Percentiles rank a stretch among this genome's conserved stretches.
Conservation (phyloP, 2,888 invertebrate genomes). For the Pterostichus niger region DNA sequence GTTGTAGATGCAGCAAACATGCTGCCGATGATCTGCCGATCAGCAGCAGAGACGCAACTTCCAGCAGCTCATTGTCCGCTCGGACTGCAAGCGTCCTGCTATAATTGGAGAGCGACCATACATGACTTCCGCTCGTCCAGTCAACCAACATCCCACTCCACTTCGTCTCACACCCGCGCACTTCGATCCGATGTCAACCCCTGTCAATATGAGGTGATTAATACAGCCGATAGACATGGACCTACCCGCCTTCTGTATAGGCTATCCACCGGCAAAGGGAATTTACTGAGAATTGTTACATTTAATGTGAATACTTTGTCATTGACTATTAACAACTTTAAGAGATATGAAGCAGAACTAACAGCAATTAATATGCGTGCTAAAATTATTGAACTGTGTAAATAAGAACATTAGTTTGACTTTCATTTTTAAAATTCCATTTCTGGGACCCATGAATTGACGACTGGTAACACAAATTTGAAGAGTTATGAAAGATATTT, state of each 20-base stretch:
- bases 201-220: conserved; percentile 52
- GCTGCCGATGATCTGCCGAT: background rate
- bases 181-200: conserved; percentile 50
- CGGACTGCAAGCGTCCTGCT: conserved; percentile 34
- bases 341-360: no score
- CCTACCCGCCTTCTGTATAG: background rate
- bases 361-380: no score
- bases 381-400: no score
- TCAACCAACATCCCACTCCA: conserved; percentile 24
- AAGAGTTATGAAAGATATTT: no score
- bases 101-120: conserved; percentile 61
- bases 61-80: conserved; percentile 11
- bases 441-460: no score
- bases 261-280: background rate
- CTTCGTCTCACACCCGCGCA: background rate
- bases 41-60: background rate
- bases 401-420: no score
- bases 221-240: conserved; percentile 35
- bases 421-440: no score
- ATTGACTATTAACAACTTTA: no score
- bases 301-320: no score
- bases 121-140: conserved; percentile 55
- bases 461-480: no score
- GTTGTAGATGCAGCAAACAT: background rate
- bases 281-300: background rate